A percentile compares a stretch with the other conserved stretches of the same genome.
Conservation (phyloP, 1,140 invertebrate genomes). For the Diploscapter pachys region DNA sequence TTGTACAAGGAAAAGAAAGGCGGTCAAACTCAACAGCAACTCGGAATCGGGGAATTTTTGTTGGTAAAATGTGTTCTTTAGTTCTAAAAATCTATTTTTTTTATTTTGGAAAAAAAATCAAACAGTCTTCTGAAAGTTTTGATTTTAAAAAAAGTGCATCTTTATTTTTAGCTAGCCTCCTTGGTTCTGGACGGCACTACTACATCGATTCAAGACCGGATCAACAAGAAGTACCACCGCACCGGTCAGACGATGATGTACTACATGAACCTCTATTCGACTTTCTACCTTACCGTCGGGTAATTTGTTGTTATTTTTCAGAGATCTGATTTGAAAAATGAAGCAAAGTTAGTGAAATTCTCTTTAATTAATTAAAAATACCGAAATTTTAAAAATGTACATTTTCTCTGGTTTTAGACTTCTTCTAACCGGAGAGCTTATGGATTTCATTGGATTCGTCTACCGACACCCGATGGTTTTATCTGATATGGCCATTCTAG, state of each 20-base stretch:
- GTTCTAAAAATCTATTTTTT: constrained; percentile 4
- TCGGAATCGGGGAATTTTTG: constrained; percentile 80
- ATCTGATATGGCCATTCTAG: constrained; percentile 73
- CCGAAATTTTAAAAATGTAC: no score
- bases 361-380: no score
- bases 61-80: constrained; percentile 61
- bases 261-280: constrained; percentile 85
- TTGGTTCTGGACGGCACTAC: constrained; percentile 90
- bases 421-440: constrained; percentile 71
- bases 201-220: constrained; percentile 62
- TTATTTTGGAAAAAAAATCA: no score
- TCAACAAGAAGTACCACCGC: constrained; percentile 73
- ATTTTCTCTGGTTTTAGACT: constrained; percentile 5
- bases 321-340: no score
- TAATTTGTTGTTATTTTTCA: not conserved
- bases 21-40: constrained; percentile 32
- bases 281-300: constrained; percentile 59
- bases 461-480: constrained; percentile 75
- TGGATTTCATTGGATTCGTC: constrained; percentile 77
- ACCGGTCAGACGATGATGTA: constrained; percentile 91
- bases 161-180: constrained; percentile 69
- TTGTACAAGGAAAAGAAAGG: constrained; percentile 77
- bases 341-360: no score
- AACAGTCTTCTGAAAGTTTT: no score
- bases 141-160: not conserved